phyloP scores from a whole-genome alignment of 2,113 vertebrate species.

The Spermophilus dauricus region DNA sequence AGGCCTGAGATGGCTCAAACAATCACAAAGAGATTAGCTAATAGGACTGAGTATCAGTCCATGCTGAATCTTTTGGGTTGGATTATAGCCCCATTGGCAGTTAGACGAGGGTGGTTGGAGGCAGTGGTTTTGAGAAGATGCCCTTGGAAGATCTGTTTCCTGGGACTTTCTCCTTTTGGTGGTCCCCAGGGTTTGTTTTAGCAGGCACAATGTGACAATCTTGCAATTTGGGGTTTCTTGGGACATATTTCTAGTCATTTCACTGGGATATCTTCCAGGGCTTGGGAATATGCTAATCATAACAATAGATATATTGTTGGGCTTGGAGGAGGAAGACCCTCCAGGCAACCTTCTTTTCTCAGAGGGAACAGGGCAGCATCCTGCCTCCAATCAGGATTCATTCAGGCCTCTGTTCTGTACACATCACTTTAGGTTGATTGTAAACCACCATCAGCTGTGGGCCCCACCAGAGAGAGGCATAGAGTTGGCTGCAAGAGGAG shows the following conservation, averaged over 20 bases:
- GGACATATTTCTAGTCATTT: not conserved
- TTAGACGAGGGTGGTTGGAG: not conserved
- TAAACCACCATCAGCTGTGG: not conserved
- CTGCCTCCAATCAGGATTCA: not conserved
- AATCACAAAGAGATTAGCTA: not conserved
- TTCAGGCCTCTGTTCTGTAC: not conserved
- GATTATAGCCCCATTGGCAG: not conserved
- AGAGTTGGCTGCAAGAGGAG: not conserved
- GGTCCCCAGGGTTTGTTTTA: not conserved
- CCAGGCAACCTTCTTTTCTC: not conserved
- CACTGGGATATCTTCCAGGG: not conserved
- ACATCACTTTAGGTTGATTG: no score
- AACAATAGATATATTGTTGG: not conserved
- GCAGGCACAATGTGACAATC: not conserved
- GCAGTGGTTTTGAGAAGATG: not conserved
- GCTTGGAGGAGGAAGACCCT: not conserved
- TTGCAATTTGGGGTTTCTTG: not conserved
- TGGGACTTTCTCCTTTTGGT: not conserved
- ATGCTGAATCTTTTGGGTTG: not conserved
- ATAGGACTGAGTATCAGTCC: not conserved
- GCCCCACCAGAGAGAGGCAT: no score
- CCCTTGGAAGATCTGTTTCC: not conserved
- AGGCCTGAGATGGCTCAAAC: not conserved
- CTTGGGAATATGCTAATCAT: not conserved
- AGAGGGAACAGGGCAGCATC: not conserved